Percentiles rank a stretch among this genome's conserved stretches.
Evolutionary conservation across 2,113 vertebrate genomes (phyloP).

Genomic region (Ia io): DNA sequence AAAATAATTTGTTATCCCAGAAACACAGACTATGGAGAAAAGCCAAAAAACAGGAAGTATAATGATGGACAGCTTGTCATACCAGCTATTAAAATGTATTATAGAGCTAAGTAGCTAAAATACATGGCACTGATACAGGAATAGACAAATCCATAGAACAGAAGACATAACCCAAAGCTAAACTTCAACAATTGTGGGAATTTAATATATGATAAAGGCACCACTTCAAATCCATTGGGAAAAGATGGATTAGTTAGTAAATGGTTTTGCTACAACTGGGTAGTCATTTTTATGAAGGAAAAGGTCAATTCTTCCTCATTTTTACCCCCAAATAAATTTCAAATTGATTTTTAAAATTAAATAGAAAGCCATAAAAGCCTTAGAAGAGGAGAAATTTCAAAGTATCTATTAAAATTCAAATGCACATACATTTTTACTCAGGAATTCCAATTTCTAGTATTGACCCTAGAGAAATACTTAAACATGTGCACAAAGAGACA

Average conservation of each 20-base stretch:
- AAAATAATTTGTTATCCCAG: not conserved
- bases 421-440: not conserved
- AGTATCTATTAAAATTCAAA: not conserved
- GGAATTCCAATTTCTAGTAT: not conserved
- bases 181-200: not conserved
- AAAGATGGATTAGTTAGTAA: not conserved
- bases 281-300: conserved; percentile 1
- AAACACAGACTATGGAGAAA: not conserved
- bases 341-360: not conserved
- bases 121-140: not conserved
- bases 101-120: not conserved
- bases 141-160: not conserved
- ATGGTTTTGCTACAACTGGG: not conserved
- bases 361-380: not conserved
- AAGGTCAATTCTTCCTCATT: not conserved
- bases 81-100: not conserved
- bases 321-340: not conserved
- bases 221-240: not conserved
- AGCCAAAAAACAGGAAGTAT: not conserved
- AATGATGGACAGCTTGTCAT: not conserved
- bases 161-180: not conserved
- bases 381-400: not conserved
- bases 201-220: not conserved
- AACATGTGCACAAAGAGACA: not conserved
- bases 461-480: conserved; percentile 1